Conservation (phyloP, 2,113 vertebrate species). For the Pluvianellus socialis region DNA sequence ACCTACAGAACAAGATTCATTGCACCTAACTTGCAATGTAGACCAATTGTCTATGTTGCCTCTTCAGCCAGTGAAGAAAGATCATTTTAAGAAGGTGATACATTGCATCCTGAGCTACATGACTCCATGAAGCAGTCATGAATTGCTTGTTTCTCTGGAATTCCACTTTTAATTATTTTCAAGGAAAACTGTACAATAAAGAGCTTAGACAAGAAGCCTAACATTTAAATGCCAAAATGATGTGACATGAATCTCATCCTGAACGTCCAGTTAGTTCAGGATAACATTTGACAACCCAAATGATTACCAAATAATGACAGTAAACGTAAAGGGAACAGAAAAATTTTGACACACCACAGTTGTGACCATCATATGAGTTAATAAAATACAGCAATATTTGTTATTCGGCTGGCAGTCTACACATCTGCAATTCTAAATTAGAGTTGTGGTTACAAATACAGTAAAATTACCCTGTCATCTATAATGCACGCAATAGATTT, state of each 20-base stretch:
- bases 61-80: background rate
- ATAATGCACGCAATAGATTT: background rate
- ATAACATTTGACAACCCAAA: background rate
- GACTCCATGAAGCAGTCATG: background rate
- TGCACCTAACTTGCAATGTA: background rate
- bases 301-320: background rate
- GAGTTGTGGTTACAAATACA: background rate
- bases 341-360: background rate
- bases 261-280: background rate
- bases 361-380: background rate
- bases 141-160: background rate
- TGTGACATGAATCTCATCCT: background rate
- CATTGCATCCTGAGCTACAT: background rate
- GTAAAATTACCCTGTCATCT: background rate
- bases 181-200: background rate
- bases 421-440: background rate
- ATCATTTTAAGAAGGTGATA: background rate
- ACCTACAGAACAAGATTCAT: background rate
- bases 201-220: background rate
- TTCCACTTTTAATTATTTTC: background rate
- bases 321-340: background rate
- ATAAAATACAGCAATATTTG: background rate
- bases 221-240: background rate
- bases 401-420: background rate
- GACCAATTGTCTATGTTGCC: background rate